Percentiles rank a stretch among this genome's conserved stretches.
These are phyloP conservation scores for Porites divaricata DNA, from an alignment of 92 coral and sea anemone species.

Conservation along the genomic window DNA sequence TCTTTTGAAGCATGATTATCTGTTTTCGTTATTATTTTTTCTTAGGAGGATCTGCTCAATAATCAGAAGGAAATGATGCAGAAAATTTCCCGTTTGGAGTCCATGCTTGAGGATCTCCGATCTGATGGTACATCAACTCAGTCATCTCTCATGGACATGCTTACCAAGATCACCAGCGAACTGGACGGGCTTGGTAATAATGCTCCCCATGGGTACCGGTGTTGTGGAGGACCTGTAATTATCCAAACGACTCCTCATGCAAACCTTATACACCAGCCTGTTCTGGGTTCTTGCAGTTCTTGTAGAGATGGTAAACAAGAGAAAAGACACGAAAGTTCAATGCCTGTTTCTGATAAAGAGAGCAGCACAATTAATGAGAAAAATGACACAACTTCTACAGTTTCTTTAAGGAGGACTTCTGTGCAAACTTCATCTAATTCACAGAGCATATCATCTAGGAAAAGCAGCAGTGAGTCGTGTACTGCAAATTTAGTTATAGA, in stretches of 20 bases:
- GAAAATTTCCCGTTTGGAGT: slow-evolving; percentile 27
- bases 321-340: background rate
- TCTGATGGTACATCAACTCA: slow-evolving; percentile 31
- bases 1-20: too few relatives aligned
- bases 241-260: slow-evolving; percentile 45
- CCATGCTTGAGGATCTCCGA: slow-evolving; percentile 47
- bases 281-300: slow-evolving; percentile 30
- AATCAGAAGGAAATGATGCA: slow-evolving; percentile 27
- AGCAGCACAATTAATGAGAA: background rate
- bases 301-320: slow-evolving; percentile 9
- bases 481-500: background rate
- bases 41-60: slow-evolving; percentile 8
- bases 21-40: background rate
- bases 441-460: background rate
- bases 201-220: slow-evolving; percentile 4
- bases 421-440: background rate
- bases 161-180: slow-evolving; percentile 5
- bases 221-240: slow-evolving; percentile 35
- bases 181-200: slow-evolving; percentile 16
- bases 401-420: background rate
- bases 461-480: background rate
- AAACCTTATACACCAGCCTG: slow-evolving; percentile 36
- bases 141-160: slow-evolving; percentile 62
- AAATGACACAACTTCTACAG: background rate
- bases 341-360: background rate